Conservation (phyloP, 2,113 vertebrate species). For the Silurus meridionalis region DNA sequence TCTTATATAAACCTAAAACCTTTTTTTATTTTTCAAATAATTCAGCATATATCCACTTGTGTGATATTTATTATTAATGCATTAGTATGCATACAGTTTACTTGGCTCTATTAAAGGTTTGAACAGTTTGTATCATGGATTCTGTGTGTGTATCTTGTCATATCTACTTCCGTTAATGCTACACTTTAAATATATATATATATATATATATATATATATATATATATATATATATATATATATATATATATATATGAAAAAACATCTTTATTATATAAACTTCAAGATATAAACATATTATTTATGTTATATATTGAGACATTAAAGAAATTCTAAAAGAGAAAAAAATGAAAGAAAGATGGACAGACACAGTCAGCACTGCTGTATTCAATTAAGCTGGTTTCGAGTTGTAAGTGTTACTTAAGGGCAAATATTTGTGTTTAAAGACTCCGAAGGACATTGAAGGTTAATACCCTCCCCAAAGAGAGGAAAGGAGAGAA, state of each 20-base stretch:
- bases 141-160: background rate
- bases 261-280: background rate
- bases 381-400: constrained; percentile 26
- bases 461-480: background rate
- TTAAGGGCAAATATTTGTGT: constrained; percentile 55
- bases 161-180: background rate
- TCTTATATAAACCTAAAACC: background rate
- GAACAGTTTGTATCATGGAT: background rate
- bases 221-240: too few species aligned
- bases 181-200: too few species aligned
- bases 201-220: too few species aligned
- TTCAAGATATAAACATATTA: too few species aligned
- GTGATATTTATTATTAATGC: background rate
- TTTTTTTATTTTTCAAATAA: background rate
- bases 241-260: too few species aligned
- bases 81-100: background rate
- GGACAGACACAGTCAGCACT: background rate
- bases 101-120: background rate
- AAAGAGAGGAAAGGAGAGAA: constrained; percentile 22
- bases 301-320: background rate
- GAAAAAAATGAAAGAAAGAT: background rate
- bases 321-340: background rate
- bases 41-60: background rate
- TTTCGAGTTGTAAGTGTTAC: constrained; percentile 42
- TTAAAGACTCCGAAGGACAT: constrained; percentile 55